Conservation (phyloP, 2,888 invertebrate species). For the Cataglyphis altisquamis region DNA sequence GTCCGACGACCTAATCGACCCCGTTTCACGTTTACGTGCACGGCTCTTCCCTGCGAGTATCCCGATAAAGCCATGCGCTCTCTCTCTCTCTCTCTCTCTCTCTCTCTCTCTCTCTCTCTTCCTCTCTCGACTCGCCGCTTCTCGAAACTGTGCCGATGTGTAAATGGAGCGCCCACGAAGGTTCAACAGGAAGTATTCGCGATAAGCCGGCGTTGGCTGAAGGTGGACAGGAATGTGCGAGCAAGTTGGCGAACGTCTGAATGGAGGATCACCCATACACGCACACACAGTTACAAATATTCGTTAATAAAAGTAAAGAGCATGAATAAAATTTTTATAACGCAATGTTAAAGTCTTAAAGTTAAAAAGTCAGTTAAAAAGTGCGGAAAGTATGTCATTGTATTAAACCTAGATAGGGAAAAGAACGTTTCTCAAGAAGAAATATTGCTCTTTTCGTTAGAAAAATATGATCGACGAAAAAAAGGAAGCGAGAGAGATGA, state of each 20-base stretch:
- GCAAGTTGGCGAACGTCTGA: constrained; percentile 37
- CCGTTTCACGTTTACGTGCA: constrained; percentile 69
- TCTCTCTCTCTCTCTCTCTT: constrained; percentile 24
- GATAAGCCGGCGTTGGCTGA: constrained; percentile 36
- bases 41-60: constrained; percentile 10
- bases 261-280: constrained; percentile 14
- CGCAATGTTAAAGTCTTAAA: not conserved
- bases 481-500: constrained; percentile 28
- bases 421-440: not conserved
- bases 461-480: constrained; percentile 16
- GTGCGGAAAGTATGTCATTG: not conserved
- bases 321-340: not conserved
- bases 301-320: not conserved
- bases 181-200: constrained; percentile 51
- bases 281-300: not conserved
- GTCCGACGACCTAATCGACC: constrained; percentile 62
- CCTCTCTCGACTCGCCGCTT: constrained; percentile 65
- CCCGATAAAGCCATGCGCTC: constrained; percentile 58
- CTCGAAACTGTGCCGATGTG: constrained; percentile 71
- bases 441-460: not conserved
- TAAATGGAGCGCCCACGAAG: constrained; percentile 68
- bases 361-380: not conserved
- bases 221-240: constrained; percentile 41
- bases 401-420: not conserved
- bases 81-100: not conserved